Base-by-base conservation (phyloP, 2,797 vertebrate species). In the Microctenopoma steveboyesi region DNA sequence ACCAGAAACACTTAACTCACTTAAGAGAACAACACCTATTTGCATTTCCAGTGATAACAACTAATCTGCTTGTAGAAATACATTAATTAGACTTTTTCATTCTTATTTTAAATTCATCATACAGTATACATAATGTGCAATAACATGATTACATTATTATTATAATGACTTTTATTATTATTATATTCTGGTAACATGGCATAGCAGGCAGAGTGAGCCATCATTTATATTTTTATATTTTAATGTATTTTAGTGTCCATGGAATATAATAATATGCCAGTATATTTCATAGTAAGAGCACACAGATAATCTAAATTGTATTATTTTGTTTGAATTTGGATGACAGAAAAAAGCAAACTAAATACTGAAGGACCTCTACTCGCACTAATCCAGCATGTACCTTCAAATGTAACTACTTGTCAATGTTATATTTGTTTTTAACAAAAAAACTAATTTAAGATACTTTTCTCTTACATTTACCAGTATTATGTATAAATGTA, bases 261-360 rank as follows among this genome's bases (percentile, higher is more conserved):
- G 4, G 9, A 60, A 48, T 62, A n/a, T 2, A 47, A 28, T 40
- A 4, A 5, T 10, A 4, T 11, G 4, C 16, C 6, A 49, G 3
- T 53, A 1, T 45, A 30, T 30, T 30, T 37, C 11, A 37, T 5
- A 27, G 22, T 39, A 13, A 45, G 6, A 15, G 9, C 28, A 55
- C 15, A 12, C 5, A 18, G 0, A 2, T 5, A 2, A 8, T 60
- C 1, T 61, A 5, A 62, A 8, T n/a, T 72, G 37, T 8, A 40
- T n/a, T 54, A 9, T 33, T 48, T 45, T 30, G 18, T 50, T 60
- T 15, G 15, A 7, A 42, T 47, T 18, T 73, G 43, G 8, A 66
- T 45, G 35, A 46, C 2, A 64, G 7, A 15, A n/a, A 53, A 69
- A 16, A 51, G 46, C 2, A 27, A 28, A 72, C 33, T 61, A 40